Conservation (phyloP, 2,888 invertebrate species). For the Dusona sp. region DNA sequence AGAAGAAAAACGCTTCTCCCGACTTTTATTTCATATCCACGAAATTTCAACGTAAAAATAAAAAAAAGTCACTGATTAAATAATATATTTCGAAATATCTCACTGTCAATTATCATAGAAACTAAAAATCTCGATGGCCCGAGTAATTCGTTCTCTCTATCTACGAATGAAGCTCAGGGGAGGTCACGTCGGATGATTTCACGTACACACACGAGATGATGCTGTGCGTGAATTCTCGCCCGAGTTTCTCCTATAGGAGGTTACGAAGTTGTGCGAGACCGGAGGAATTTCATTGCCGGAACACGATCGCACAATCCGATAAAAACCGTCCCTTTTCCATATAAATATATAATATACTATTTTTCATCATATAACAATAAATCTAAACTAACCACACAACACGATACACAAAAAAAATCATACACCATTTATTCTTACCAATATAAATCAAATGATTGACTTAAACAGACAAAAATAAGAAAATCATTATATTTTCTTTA, state of each 20-base stretch:
- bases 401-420: background rate
- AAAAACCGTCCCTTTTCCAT: constrained; percentile 30
- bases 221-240: constrained; percentile 14
- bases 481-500: background rate
- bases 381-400: background rate
- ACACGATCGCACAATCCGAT: constrained; percentile 55
- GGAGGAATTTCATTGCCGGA: constrained; percentile 59
- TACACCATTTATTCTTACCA: background rate
- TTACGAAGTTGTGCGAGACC: constrained; percentile 57
- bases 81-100: background rate
- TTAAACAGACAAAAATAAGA: background rate
- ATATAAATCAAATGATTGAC: background rate
- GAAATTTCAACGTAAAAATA: background rate
- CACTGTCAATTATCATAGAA: background rate
- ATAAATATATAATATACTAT: background rate
- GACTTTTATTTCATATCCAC: background rate
- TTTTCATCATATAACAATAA: background rate
- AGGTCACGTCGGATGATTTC: constrained; percentile 16
- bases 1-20: constrained; percentile 1
- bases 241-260: constrained; percentile 39
- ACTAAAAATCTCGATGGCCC: background rate
- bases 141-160: background rate
- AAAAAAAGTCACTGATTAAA: background rate
- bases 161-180: background rate
- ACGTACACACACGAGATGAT: constrained; percentile 4